Evolutionary conservation across 2,113 vertebrate species (phyloP).

Genomic region (Taxidea taxus): DNA sequence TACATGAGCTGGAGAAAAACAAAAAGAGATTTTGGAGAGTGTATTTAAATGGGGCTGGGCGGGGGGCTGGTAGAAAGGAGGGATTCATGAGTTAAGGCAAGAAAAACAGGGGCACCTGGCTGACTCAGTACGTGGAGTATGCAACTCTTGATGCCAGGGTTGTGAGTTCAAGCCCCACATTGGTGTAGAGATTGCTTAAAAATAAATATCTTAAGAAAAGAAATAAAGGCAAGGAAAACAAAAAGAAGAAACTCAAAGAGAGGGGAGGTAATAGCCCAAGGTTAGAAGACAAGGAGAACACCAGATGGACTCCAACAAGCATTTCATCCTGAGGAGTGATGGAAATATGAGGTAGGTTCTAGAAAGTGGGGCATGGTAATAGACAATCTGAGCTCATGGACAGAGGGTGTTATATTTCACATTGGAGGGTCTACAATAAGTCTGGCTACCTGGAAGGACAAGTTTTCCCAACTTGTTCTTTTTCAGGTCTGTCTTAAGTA

Average conservation of each 20-base stretch:
- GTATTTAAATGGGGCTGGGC: background rate
- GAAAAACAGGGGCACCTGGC: background rate
- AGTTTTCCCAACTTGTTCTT: background rate
- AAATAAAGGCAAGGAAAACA: background rate
- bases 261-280: background rate
- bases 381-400: background rate
- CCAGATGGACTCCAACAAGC: background rate
- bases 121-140: background rate
- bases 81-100: background rate
- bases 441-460: background rate
- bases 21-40: background rate
- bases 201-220: background rate
- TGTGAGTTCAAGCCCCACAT: background rate
- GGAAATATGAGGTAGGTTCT: background rate
- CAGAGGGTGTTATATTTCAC: background rate
- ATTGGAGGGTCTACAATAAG: background rate
- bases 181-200: background rate
- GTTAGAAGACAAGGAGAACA: background rate
- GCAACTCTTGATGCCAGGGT: background rate
- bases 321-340: background rate
- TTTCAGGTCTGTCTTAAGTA: background rate
- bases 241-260: background rate
- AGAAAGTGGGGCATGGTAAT: fast-evolving
- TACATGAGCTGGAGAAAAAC: background rate
- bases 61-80: background rate